phyloP scores from a whole-genome alignment of 2,797 vertebrate species.

The Lepilemur ruficaudatus region DNA sequence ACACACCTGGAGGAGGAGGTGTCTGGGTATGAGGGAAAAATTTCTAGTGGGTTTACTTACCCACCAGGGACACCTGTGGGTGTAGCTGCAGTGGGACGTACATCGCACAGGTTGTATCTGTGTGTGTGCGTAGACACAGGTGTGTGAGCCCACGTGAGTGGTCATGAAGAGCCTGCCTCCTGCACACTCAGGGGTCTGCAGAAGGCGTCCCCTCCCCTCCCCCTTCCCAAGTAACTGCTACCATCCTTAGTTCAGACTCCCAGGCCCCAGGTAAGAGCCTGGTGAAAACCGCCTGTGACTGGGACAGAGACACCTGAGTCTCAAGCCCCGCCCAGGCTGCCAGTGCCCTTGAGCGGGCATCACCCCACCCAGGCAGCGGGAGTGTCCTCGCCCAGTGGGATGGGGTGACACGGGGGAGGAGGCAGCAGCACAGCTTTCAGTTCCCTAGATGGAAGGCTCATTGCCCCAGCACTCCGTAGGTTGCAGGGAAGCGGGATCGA shows the following conservation, averaged over 20 bases:
- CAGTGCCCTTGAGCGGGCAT: slow-evolving; percentile 1
- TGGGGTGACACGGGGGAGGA: slow-evolving; percentile 40
- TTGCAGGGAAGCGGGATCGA: neutral
- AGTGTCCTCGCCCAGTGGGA: slow-evolving; percentile 34
- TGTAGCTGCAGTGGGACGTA: neutral
- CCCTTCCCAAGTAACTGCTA: neutral
- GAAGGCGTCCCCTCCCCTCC: neutral
- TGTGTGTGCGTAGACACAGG: neutral
- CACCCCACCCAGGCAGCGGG: slow-evolving; percentile 49
- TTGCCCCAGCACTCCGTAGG: slow-evolving; percentile 2
- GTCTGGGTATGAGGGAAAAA: too few relatives aligned
- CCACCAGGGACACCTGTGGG: neutral
- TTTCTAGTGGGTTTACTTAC: neutral
- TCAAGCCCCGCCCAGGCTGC: neutral
- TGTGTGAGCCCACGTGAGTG: neutral
- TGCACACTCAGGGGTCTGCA: neutral
- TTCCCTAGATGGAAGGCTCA: slow-evolving; percentile 26
- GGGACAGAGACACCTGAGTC: slow-evolving; percentile 42
- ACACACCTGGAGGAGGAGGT: neutral
- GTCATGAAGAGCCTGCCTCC: neutral
- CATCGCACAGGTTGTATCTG: neutral
- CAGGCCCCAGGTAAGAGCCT: neutral
- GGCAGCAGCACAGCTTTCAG: neutral
- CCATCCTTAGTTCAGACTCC: neutral
- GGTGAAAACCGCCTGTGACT: neutral